phyloP scores from a whole-genome alignment of 2,888 invertebrate genomes.

The Parnassius orleans region DNA sequence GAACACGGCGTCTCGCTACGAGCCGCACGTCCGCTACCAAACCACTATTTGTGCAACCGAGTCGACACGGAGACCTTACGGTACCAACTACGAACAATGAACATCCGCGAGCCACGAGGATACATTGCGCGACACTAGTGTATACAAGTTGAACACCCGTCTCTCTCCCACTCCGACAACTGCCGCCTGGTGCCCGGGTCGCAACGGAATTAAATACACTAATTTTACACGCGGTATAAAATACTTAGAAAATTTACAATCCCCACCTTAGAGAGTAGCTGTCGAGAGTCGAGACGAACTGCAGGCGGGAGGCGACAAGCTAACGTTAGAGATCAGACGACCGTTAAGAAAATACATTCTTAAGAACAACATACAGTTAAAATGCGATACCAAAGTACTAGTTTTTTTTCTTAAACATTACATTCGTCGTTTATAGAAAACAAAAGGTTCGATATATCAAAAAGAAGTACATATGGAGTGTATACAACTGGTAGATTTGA shows the following conservation, averaged over 20 bases:
- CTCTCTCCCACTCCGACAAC: conserved; percentile 1
- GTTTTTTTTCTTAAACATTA: conserved; percentile 69
- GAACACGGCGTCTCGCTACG: conserved; percentile 35
- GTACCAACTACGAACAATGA: no score
- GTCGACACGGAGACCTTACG: conserved; percentile 10
- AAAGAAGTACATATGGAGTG: conserved; percentile 61
- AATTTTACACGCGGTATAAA: conserved; percentile 76
- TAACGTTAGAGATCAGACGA: conserved; percentile 35
- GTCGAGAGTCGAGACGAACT: conserved; percentile 52
- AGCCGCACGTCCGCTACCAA: conserved; percentile 50
- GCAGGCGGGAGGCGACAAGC: conserved; percentile 2
- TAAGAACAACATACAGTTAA: conserved; percentile 62
- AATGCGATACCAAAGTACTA: conserved; percentile 76
- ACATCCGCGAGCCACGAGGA: no score
- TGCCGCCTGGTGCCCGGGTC: conserved; percentile 53
- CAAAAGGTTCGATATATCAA: conserved; percentile 64
- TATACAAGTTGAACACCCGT: no score
- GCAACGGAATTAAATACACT: conserved; percentile 66
- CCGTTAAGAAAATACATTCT: conserved; percentile 61
- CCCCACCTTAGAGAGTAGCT: conserved; percentile 62
- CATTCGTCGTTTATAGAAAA: conserved; percentile 62
- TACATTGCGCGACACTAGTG: no score
- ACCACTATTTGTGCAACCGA: conserved; percentile 65
- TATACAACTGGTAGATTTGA: conserved; percentile 63
- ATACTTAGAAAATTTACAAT: conserved; percentile 80